A percentile compares a stretch with the other conserved stretches of the same genome.
Conservation (phyloP, 2,113 vertebrate genomes). For the Sarotherodon lohbergeri region DNA sequence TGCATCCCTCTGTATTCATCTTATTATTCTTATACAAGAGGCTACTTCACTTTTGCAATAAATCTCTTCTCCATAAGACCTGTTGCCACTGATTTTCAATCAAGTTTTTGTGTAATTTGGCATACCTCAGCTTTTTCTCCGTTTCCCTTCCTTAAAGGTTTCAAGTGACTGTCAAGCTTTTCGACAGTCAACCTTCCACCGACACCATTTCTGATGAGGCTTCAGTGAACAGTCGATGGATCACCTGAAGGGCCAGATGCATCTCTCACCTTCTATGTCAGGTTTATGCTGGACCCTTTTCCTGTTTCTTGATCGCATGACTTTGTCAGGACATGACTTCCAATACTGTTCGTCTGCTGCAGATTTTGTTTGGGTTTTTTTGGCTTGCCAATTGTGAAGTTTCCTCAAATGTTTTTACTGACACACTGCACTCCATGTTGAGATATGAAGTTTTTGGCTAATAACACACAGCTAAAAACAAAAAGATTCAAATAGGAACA, state of each 20-base stretch:
- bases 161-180: accelerated
- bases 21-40: not conserved
- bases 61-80: not conserved
- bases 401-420: not conserved
- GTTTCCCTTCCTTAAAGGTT: not conserved
- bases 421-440: not conserved
- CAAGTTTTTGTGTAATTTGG: not conserved
- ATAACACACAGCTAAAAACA: not conserved
- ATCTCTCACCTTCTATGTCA: accelerated
- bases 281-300: accelerated
- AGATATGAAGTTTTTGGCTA: not conserved
- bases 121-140: not conserved
- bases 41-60: not conserved
- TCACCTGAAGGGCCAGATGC: not conserved
- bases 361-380: not conserved
- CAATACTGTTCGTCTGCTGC: not conserved
- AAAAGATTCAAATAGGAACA: too few relatives aligned
- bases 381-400: not conserved
- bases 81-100: not conserved
- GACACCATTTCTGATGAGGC: not conserved
- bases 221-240: not conserved
- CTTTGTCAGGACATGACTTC: not conserved
- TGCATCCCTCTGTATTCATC: not conserved
- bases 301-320: not conserved
- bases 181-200: not conserved